Base-by-base conservation (phyloP, 2,888 invertebrate species). In the Drosophila greeni region DNA sequence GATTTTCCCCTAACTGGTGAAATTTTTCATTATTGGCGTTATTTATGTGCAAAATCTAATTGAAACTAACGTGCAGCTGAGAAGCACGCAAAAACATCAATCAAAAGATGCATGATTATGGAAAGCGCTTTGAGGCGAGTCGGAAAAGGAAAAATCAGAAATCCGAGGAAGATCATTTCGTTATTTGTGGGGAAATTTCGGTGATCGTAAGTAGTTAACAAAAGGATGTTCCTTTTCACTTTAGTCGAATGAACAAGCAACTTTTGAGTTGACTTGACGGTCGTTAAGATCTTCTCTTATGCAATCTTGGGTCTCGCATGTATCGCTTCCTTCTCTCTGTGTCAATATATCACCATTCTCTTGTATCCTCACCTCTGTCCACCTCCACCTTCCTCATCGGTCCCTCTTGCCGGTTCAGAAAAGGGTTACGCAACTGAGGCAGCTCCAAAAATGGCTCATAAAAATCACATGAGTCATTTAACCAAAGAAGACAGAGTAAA, bases 381-480 rank as follows among this genome's bases (percentile, higher is more conserved):
- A 52, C 29, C 53, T 11, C 11, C 37, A 45, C 39, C 53, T 34
- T 48, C 24, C 20, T n/a, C 47, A 20, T n/a, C 40, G 16, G 53
- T 24, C 42, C 37, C 45, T 18, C 18, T 47, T 53, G 64, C 54
- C 48, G 65, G 47, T 40, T 43, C 29, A 31, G 31, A 45, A 34
- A 57, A 33, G 26, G 48, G 59, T 68, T 68, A 51, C 55, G 68
- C 67, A 67, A 67, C 59, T 5, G 37, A 64, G 31, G 14, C 16
- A 59, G 16, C 31, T 20, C 52, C 37, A 4, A 64, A 61, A 52
- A 42, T 40, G 42, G 36, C 40, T 49, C 51, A 51, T 37, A 64
- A 73, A 78, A 68, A 64, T 61, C 62, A 37, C 56, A 74, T 82
- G 78, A 83, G 73, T 81, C 81, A 83, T 70, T 75, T 77, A 77